Base-by-base conservation (phyloP, 2,888 invertebrate species). In the Pollenia griseotomentosa region DNA sequence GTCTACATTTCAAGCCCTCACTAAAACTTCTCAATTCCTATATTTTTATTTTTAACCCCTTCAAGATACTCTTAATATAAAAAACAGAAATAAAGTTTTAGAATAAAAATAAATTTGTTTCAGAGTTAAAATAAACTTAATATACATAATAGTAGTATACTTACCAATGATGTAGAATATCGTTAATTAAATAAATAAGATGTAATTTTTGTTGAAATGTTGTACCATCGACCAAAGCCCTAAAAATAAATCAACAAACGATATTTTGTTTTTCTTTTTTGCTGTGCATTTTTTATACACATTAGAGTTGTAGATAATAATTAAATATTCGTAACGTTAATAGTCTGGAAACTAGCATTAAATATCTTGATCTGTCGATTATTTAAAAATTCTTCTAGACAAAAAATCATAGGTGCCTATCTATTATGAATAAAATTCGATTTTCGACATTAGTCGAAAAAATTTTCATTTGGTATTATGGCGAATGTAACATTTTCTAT, bases 111-210 rank as follows among this genome's bases (percentile, higher is more conserved):
- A 73, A 33, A 6, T 33, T 33, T 0, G 6, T 33, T 33, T 33
- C 6, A 33, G 33, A 33, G 33, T 53, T n/a, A 75, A 74, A 61
- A 59, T 44, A 61, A 63, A 23, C 23, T 23, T 23, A 23, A 23
- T 23, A 23, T 23, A 23, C 23, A 23, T 23, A 23, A 23, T 23
- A 23, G 23, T 59, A 16, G 71, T 53, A 77, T 78, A 96, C 96
- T 96, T 95, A 98, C 97, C 98, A 98, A 94, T 99, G 99, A 94
- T 99, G 99, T 77, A 99, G 95, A 88, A 99, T 97, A 95, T 99
- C 99, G 94, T 99, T 99, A 91, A 99, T 97, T 92, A 99, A 95
- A 95, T 99, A 99, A 93, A 99, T 98, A 93, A 99, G 96, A 95
- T 99, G 99, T 83, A 99, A 96, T 94, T 98, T 97, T 94, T 98